phyloP scores from a whole-genome alignment of 92 coral and sea anemone species.

The Isaurus tuberculatus region DNA sequence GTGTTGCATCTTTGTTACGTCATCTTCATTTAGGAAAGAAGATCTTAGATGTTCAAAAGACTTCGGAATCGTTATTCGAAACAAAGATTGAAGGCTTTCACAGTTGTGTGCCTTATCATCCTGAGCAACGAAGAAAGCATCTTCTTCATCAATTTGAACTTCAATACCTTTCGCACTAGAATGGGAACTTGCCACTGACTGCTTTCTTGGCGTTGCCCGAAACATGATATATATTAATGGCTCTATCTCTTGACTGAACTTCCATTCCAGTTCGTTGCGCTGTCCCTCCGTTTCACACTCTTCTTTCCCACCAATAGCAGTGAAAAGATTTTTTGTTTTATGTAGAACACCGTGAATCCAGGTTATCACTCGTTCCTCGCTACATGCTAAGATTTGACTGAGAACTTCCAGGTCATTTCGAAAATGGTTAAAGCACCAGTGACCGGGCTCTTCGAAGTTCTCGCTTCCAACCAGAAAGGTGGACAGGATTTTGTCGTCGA shows the following conservation, averaged over 20 bases:
- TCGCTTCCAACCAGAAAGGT: slow-evolving; percentile 47
- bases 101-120: neutral
- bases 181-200: neutral
- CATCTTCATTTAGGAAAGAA: slow-evolving; percentile 58
- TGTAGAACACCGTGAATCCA: slow-evolving; percentile 74
- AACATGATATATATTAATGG: neutral
- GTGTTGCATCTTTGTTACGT: slow-evolving; percentile 60
- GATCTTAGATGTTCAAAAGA: slow-evolving; percentile 67
- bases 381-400: slow-evolving; percentile 62
- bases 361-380: slow-evolving; percentile 68
- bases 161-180: neutral
- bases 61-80: slow-evolving; percentile 74
- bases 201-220: neutral
- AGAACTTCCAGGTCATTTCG: slow-evolving; percentile 68
- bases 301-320: slow-evolving; percentile 28
- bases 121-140: neutral
- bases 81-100: slow-evolving; percentile 41
- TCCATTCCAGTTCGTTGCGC: slow-evolving; percentile 14
- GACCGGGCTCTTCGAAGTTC: slow-evolving; percentile 41
- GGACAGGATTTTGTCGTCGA: slow-evolving; percentile 55
- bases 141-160: neutral
- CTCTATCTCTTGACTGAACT: slow-evolving; percentile 22
- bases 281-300: slow-evolving; percentile 20
- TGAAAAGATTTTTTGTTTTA: slow-evolving; percentile 57
- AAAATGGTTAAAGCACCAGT: slow-evolving; percentile 73